Conservation (phyloP, 2,797 vertebrate genomes). For the Glyptemys insculpta region DNA sequence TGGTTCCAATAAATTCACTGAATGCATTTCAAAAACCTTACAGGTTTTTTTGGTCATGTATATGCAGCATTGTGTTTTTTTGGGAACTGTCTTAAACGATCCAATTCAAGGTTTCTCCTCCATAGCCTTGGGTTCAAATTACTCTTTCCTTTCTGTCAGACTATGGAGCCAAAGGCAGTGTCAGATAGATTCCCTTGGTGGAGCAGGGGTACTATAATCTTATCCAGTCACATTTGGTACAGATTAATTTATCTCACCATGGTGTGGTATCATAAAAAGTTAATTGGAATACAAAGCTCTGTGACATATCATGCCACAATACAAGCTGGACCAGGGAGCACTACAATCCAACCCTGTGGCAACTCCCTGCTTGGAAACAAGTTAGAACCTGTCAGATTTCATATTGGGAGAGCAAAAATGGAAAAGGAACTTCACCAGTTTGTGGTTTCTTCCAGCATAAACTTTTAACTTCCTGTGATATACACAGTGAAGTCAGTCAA, state of each 20-base stretch:
- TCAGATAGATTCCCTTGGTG: constrained; percentile 41
- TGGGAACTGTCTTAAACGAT: constrained; percentile 28
- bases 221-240: constrained; percentile 51
- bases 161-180: constrained; percentile 10
- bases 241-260: constrained; percentile 56
- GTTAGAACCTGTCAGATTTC: constrained; percentile 34
- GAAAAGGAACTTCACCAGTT: background rate
- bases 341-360: background rate
- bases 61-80: constrained; percentile 27
- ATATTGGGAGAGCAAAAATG: constrained; percentile 10
- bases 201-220: constrained; percentile 25
- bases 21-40: constrained; percentile 53
- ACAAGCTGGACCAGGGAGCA: constrained; percentile 5
- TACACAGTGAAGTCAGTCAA: background rate
- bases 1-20: constrained; percentile 64
- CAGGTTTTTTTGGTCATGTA: background rate
- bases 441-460: constrained; percentile 16
- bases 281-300: constrained; percentile 66
- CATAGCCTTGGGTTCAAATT: constrained; percentile 24
- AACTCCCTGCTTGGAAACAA: constrained; percentile 22
- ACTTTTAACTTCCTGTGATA: background rate
- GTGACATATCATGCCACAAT: constrained; percentile 20
- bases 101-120: background rate
- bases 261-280: constrained; percentile 55
- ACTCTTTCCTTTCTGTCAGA: background rate